These are phyloP conservation scores for Pangasianodon hypophthalmus DNA, from an alignment of 2,113 vertebrate genomes.

Conservation along the genomic window DNA sequence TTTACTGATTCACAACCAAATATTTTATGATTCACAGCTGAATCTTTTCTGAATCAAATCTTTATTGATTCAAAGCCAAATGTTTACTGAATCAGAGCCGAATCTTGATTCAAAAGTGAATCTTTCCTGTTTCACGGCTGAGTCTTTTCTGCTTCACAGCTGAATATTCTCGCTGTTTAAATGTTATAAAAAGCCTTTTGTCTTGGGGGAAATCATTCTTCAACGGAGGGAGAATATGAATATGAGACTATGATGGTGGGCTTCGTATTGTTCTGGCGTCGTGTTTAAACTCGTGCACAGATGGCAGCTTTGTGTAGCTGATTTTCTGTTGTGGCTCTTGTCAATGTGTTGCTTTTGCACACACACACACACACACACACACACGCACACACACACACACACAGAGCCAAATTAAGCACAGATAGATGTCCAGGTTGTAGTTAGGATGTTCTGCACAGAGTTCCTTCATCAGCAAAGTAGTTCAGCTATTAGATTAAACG, in stretches of 20 bases:
- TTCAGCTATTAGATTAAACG: neutral
- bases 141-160: neutral
- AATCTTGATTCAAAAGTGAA: neutral
- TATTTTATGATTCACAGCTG: neutral
- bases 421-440: neutral
- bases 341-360: conserved; percentile 9
- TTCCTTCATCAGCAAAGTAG: neutral
- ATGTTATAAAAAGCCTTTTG: neutral
- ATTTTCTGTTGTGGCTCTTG: conserved; percentile 14
- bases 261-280: neutral
- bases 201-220: neutral
- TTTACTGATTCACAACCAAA: neutral
- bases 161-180: neutral
- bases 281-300: neutral
- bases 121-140: neutral
- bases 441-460: neutral
- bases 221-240: neutral
- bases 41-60: neutral
- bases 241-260: conserved; percentile 4
- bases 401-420: neutral
- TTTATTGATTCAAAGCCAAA: neutral
- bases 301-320: conserved; percentile 10
- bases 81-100: neutral
- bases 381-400: conserved; percentile 11
- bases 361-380: conserved; percentile 5